phyloP scores from a whole-genome alignment of 2,113 vertebrate genomes.

The Dinomys branickii region DNA sequence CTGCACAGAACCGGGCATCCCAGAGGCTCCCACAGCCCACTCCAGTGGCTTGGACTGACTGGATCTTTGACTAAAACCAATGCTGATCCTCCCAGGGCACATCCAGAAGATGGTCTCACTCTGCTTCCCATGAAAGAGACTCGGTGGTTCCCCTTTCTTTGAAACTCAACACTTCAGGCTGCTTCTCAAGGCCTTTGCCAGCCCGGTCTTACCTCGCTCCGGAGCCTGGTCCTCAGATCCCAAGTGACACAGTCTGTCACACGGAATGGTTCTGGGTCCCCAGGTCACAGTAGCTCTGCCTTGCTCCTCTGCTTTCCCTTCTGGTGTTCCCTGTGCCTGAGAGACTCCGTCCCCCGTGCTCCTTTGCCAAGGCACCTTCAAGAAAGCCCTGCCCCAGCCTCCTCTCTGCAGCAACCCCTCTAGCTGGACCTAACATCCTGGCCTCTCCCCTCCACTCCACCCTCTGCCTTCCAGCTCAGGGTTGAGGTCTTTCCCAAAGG shows the following conservation, averaged over 20 bases:
- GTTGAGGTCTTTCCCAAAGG: not conserved
- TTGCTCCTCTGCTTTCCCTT: not conserved
- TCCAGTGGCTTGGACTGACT: not conserved
- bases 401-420: not conserved
- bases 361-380: not conserved
- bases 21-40: not conserved
- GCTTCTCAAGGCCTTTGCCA: not conserved
- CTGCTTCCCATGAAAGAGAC: not conserved
- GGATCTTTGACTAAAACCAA: not conserved
- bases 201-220: not conserved
- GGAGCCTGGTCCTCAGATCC: not conserved
- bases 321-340: not conserved
- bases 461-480: no score
- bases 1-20: not conserved
- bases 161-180: not conserved
- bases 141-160: not conserved
- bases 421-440: not conserved
- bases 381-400: constrained; percentile 46
- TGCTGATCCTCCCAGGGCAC: not conserved
- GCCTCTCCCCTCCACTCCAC: not conserved
- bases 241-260: not conserved
- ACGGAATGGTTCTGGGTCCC: not conserved
- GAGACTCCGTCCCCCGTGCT: not conserved
- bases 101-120: not conserved
- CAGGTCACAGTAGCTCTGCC: not conserved